Evolutionary conservation across 2,113 vertebrate species (phyloP).

Genomic region (Bolborhynchus lineola): DNA sequence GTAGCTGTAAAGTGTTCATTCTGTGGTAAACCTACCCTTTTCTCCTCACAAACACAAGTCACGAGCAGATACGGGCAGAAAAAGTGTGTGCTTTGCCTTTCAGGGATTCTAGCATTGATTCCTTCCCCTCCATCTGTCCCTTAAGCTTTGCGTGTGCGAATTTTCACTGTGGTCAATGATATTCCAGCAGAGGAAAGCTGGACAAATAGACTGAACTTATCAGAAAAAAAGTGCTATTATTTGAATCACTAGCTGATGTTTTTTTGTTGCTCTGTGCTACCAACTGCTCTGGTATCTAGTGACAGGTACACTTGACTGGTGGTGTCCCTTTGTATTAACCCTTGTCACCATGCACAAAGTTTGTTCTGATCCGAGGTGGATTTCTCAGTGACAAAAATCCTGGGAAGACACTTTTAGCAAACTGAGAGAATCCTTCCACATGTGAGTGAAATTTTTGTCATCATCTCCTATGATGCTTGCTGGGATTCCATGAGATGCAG

Average conservation of each 20-base stretch:
- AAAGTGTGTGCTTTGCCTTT: not conserved
- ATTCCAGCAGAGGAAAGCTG: not conserved
- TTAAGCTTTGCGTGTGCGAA: not conserved
- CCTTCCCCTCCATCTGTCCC: not conserved
- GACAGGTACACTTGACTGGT: not conserved
- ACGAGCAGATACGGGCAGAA: not conserved
- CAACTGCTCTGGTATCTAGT: not conserved
- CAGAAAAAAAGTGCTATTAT: not conserved
- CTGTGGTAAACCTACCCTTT: not conserved
- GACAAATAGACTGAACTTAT: not conserved
- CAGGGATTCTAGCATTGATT: not conserved
- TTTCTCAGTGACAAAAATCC: not conserved
- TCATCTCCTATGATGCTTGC: not conserved
- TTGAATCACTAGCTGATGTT: not conserved
- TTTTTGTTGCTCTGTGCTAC: not conserved
- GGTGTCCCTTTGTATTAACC: not conserved
- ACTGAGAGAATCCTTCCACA: not conserved
- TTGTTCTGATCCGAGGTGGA: not conserved
- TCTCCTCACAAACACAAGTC: not conserved
- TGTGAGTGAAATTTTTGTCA: not conserved
- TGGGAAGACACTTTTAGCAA: not conserved
- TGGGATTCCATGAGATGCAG: not conserved
- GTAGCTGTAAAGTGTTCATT: not conserved
- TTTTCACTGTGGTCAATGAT: not conserved
- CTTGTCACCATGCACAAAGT: not conserved